Evolutionary conservation across 2,888 invertebrate species (phyloP).

Genomic region (Conistra vaccinii): DNA sequence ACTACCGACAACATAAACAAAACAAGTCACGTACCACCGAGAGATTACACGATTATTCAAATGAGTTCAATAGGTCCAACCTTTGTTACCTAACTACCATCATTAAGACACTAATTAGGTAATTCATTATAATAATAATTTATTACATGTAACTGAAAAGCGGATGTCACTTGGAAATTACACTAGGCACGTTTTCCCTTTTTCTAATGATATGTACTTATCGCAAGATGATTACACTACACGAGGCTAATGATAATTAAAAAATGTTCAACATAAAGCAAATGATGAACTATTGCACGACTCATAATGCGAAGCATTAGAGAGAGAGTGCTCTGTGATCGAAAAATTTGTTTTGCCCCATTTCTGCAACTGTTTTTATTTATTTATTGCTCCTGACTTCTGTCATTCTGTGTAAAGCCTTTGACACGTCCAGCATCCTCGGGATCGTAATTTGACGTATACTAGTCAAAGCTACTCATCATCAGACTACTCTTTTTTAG

Average conservation of each 20-base stretch:
- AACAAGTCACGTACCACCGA: not conserved
- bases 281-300: not conserved
- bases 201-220: constrained; percentile 1
- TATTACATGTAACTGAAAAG: not conserved
- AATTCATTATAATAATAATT: constrained; percentile 12
- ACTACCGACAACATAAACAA: not conserved
- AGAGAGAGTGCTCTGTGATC: too few species aligned
- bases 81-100: constrained; percentile 5
- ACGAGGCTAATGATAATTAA: not conserved
- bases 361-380: too few species aligned
- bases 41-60: constrained; percentile 34
- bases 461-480: not conserved
- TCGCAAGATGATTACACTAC: not conserved
- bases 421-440: not conserved
- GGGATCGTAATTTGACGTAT: too few species aligned
- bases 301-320: too few species aligned
- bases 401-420: not conserved
- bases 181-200: not conserved
- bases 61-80: constrained; percentile 34
- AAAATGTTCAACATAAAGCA: not conserved
- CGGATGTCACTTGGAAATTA: constrained; percentile 28
- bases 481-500: not conserved
- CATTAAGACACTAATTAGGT: constrained; percentile 42
- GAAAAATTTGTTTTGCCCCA: too few species aligned
- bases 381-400: not conserved